Evolutionary conservation across 2,113 vertebrate genomes (phyloP), one percentile per base, ranked within the genome.

Genomic region (Haplochromis burtoni): DNA sequence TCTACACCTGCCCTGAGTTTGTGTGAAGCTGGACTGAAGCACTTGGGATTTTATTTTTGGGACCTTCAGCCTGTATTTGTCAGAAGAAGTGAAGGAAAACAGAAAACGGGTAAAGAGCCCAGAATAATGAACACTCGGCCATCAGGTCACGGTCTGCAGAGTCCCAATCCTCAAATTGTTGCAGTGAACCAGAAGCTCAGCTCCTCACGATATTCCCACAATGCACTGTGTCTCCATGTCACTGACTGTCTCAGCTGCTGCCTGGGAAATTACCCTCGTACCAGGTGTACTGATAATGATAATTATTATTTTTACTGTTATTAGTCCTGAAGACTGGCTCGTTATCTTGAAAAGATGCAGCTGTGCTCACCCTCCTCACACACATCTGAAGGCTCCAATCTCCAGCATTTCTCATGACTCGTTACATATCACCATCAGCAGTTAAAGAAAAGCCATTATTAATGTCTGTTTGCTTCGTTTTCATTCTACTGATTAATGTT

Each of bases 171-270:
- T 73, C 40, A 45, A 73, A 73, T 47, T 10, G 40, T 17, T 45
- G 40, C 21, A 47, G 40, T 7, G 11, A 59, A 59, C 33, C 35
- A 59, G 35, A 24, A 19, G 17, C 55, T 47, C 55, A n/a, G 54
- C 81, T 71, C 11, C 21, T 29, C 13, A 14, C 19, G 0, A 31
- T 42, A 55, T 7, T 71, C 82, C 45, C 47, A 54, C n/a, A 33
- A 53, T 73, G 47, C 81, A 82, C 40, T 0, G 6, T 51, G 19
- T 3, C 40, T n/a, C n/a, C n/a, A n/a, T n/a, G n/a, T n/a, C n/a
- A n/a, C n/a, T n/a, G n/a, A n/a, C n/a, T 3, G 35, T 24, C 12
- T 11, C 68, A 79, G 45, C 73, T 85, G 73, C 73, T 40, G 82
- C 61, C 33, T 16, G 61, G n/a, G 10, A 35, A 16, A 79, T 51